Conservation (phyloP, 2,888 invertebrate species). For the Hemithea aestivaria region DNA sequence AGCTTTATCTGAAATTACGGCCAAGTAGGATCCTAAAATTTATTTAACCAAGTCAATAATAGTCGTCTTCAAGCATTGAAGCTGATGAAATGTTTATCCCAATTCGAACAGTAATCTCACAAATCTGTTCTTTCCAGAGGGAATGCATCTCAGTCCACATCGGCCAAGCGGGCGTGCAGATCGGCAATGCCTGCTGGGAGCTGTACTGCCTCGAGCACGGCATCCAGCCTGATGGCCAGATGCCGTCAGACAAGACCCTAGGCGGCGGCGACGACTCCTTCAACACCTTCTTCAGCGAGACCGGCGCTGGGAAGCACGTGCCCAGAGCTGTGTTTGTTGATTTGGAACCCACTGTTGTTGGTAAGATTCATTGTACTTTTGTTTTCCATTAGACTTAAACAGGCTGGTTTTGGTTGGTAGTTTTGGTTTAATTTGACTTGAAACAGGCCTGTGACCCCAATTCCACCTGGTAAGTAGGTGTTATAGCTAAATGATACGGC, state of each 20-base stretch:
- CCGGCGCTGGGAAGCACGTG: constrained; percentile 89
- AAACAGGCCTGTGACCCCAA: no score
- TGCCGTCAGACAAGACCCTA: constrained; percentile 89
- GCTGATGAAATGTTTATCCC: no score
- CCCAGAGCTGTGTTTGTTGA: constrained; percentile 94
- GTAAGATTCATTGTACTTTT: constrained; percentile 68
- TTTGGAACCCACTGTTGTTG: constrained; percentile 95
- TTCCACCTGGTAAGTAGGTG: no score
- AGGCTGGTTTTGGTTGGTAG: no score
- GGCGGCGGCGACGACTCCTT: constrained; percentile 88
- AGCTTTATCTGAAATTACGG: no score
- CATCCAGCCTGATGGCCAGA: constrained; percentile 91
- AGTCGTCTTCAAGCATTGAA: no score
- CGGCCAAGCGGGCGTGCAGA: constrained; percentile 92
- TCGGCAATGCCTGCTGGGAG: constrained; percentile 93
- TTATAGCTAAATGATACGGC: no score
- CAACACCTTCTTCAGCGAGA: constrained; percentile 89
- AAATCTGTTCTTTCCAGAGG: constrained; percentile 73
- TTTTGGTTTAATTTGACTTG: no score
- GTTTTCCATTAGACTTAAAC: no score
- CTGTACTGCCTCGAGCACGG: constrained; percentile 91
- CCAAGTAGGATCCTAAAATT: no score
- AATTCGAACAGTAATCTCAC: no score
- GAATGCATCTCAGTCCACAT: constrained; percentile 93
- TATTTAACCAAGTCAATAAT: no score